These are phyloP conservation scores for Discoglossus pictus DNA, from an alignment of 2,797 vertebrate species.

Conservation along the genomic window DNA sequence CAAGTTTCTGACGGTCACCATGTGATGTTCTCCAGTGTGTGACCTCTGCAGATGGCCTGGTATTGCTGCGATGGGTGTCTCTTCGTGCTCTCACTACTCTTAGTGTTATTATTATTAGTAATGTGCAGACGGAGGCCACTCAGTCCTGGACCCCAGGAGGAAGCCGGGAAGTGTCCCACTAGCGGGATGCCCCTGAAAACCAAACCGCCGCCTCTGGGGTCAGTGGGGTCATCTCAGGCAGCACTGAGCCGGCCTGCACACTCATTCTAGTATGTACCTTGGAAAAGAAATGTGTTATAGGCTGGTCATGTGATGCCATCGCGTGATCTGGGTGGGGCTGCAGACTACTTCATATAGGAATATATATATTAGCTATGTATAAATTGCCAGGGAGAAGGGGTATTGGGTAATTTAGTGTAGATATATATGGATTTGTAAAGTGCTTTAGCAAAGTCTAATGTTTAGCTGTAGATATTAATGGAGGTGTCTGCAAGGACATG, in stretches of 20 bases:
- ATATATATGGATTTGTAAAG: too few relatives aligned
- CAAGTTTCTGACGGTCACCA: conserved; percentile 67
- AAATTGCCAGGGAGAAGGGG: too few relatives aligned
- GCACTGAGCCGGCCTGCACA: conserved; percentile 66
- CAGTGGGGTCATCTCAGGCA: conserved; percentile 43
- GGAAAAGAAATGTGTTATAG: conserved; percentile 72
- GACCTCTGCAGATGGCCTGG: conserved; percentile 69
- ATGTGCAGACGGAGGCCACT: conserved; percentile 66
- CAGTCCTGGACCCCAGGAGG: conserved; percentile 61
- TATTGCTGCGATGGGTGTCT: conserved; percentile 65
- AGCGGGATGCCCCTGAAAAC: conserved; percentile 27
- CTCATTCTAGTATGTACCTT: conserved; percentile 71
- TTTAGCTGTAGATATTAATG: too few relatives aligned
- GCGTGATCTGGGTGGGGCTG: conserved; percentile 57
- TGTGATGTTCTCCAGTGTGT: conserved; percentile 73
- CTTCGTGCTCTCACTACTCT: conserved; percentile 70
- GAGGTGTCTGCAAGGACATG: too few relatives aligned
- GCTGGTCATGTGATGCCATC: conserved; percentile 71
- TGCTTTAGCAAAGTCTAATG: too few relatives aligned
- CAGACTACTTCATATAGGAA: too few relatives aligned
- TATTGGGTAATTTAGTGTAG: too few relatives aligned
- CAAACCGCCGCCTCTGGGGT: conserved; percentile 26
- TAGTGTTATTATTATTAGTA: conserved; percentile 70
- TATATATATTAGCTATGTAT: too few relatives aligned
- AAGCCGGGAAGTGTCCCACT: conserved; percentile 54